Evolutionary conservation across 2,113 vertebrate species (phyloP).

Genomic region (Vidua macroura): DNA sequence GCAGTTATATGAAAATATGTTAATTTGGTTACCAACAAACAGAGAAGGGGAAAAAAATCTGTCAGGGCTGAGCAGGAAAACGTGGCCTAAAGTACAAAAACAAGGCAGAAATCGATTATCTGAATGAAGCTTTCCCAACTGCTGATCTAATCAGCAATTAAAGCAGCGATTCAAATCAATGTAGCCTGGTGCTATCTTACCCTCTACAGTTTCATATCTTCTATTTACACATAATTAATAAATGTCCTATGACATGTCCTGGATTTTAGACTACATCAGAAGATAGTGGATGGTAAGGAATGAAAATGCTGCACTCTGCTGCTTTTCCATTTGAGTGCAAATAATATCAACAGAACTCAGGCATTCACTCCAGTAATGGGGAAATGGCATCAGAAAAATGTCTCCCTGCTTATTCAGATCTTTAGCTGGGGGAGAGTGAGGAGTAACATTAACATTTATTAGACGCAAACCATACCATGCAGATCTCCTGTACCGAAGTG

Average conservation of each 20-base stretch:
- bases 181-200: not conserved
- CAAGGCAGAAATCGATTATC: not conserved
- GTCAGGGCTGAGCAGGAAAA: not conserved
- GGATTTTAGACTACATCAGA: not conserved
- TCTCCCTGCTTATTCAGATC: not conserved
- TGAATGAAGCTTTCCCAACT: not conserved
- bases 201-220: not conserved
- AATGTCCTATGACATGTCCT: not conserved
- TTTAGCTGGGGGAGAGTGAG: not conserved
- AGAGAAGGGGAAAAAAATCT: not conserved
- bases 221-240: not conserved
- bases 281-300: not conserved
- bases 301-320: not conserved
- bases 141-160: not conserved
- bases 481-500: not conserved
- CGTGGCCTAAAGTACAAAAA: not conserved
- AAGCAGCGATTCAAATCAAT: not conserved
- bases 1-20: not conserved
- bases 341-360: not conserved
- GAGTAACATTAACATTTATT: not conserved
- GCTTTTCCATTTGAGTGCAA: not conserved
- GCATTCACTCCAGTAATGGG: not conserved
- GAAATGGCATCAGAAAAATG: not conserved
- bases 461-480: not conserved
- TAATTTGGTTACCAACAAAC: not conserved